A percentile compares a stretch with the other conserved stretches of the same genome.
Evolutionary conservation across 2,888 invertebrate genomes (phyloP).

Genomic region (Drosophila pegasa): DNA sequence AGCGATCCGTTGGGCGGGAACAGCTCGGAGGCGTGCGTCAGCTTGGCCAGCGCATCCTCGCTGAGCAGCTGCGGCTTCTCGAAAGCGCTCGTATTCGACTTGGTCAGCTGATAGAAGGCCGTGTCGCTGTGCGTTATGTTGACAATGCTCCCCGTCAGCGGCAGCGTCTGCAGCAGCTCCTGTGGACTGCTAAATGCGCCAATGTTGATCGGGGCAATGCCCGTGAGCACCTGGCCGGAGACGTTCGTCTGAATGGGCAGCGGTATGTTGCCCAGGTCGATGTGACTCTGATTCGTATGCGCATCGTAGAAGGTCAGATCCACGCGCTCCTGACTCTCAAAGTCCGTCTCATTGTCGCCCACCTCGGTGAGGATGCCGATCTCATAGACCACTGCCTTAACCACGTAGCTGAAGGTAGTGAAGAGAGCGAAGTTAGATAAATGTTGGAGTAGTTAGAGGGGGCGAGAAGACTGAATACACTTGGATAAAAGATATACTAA

Average conservation of each 20-base stretch:
- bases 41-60: constrained; percentile 63
- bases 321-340: constrained; percentile 86
- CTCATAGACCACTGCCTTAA: constrained; percentile 87
- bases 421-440: background rate
- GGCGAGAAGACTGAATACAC: background rate
- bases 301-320: constrained; percentile 86
- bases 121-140: constrained; percentile 85
- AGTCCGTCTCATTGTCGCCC: constrained; percentile 84
- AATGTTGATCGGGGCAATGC: constrained; percentile 85
- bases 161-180: constrained; percentile 82
- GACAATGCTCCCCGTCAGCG: constrained; percentile 84
- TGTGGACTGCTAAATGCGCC: constrained; percentile 84
- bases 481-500: background rate
- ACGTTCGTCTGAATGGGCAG: constrained; percentile 86
- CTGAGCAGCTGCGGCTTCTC: constrained; percentile 78
- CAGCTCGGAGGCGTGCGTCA: constrained; percentile 75
- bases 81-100: constrained; percentile 73
- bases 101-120: constrained; percentile 82
- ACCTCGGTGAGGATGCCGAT: constrained; percentile 87
- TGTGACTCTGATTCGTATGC: constrained; percentile 85
- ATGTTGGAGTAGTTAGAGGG: no score
- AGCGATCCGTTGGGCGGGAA: constrained; percentile 56
- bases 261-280: constrained; percentile 86
- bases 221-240: constrained; percentile 86
- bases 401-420: constrained; percentile 85